Evolutionary conservation across 1,140 invertebrate genomes (phyloP), one percentile per base, ranked within the genome.

Genomic region (Coelopa frigida): DNA sequence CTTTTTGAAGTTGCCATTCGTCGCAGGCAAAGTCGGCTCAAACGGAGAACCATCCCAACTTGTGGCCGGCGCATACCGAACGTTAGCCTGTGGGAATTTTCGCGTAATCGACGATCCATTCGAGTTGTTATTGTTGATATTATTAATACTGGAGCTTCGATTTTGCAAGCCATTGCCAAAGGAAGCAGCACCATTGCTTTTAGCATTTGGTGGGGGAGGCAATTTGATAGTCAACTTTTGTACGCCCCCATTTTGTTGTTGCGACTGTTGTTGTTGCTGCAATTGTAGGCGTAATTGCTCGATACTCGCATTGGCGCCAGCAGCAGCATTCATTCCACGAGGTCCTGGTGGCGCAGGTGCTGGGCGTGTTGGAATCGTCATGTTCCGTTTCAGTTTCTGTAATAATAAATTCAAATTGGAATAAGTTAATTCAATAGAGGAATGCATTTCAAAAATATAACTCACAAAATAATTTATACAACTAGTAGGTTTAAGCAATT

Each of bases 341-440:
- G 60, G 55, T 5, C 50, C 52, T 12, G 69, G 69, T 21, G 69
- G 69, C 4, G 69, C 65, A 3, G 69, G 69, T 18, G 69, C 69
- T 39, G 68, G 68, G 41, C 69, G 47, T 23, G 66, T 61, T 36
- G 67, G 69, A 44, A 70, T 60, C 33, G 69, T 71, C 56, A 70
- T 69, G 31, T 18, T 52, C 21, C 39, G n/a, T n/a, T n/a, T n/a
- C n/a, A n/a, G n/a, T n/a, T n/a, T n/a, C n/a, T n/a, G n/a, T n/a
- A n/a, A n/a, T n/a, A n/a, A n/a, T n/a, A n/a, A n/a, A n/a, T n/a
- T n/a, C n/a, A n/a, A n/a, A n/a, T n/a, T n/a, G n/a, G n/a, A n/a
- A n/a, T n/a, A n/a, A n/a, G n/a, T n/a, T n/a, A n/a, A n/a, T n/a
- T n/a, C n/a, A n/a, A n/a, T n/a, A n/a, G n/a, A n/a, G n/a, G n/a